Percentiles rank a stretch among this genome's conserved stretches.
Conservation (phyloP, 2,797 vertebrate species). For the Aselliscus stoliczkanus region DNA sequence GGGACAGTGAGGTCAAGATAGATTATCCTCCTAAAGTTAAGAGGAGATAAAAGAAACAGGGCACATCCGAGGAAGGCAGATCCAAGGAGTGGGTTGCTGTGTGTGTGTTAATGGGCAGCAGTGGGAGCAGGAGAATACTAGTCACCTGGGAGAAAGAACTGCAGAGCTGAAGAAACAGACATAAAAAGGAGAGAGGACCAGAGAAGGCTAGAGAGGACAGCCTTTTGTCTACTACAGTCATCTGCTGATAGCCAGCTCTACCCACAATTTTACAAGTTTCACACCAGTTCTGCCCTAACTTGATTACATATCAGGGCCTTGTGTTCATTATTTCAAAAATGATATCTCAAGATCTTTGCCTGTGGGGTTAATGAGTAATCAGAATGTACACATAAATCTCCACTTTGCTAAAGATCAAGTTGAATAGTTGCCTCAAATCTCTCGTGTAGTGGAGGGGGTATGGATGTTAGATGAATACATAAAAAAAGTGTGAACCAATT, state of each 20-base stretch:
- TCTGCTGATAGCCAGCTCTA: neutral
- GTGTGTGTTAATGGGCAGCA: neutral
- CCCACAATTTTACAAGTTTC: neutral
- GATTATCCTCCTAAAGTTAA: neutral
- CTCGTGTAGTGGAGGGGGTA: neutral
- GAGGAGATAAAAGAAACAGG: neutral
- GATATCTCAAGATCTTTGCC: conserved; percentile 46
- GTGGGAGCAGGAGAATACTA: neutral
- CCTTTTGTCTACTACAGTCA: neutral
- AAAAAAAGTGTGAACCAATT: neutral
- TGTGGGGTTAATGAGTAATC: conserved; percentile 54
- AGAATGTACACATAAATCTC: conserved; percentile 1
- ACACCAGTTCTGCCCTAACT: conserved; percentile 38
- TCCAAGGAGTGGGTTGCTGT: neutral
- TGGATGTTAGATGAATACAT: neutral
- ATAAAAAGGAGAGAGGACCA: neutral
- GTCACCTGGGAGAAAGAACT: neutral
- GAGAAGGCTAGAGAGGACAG: neutral
- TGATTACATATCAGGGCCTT: conserved; percentile 18
- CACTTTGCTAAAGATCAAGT: neutral
- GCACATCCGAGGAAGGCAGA: neutral
- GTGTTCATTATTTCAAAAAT: conserved; percentile 13
- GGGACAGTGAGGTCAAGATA: neutral
- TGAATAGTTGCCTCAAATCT: neutral
- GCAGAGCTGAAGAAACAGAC: neutral